Conservation (phyloP, 2,797 vertebrate species). For the Melopsittacus undulatus region DNA sequence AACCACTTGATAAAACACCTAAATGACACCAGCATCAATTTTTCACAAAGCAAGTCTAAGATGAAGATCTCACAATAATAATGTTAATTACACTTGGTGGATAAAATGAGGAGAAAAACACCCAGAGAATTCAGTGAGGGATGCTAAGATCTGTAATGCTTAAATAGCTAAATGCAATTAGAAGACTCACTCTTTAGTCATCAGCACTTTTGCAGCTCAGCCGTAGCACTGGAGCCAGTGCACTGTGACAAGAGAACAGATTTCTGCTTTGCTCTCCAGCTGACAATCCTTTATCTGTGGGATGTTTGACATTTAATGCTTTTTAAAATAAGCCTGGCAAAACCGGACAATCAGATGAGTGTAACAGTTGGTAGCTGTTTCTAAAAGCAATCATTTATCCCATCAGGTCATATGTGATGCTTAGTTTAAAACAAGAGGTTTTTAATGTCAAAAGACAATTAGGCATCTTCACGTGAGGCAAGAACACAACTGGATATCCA, state of each 20-base stretch:
- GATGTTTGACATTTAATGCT: not conserved
- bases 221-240: not conserved
- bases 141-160: slow-evolving; percentile 40
- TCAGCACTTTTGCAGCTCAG: slow-evolving; percentile 24
- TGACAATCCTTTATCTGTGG: not conserved
- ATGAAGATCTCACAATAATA: slow-evolving; percentile 54
- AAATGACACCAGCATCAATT: slow-evolving; percentile 22
- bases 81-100: slow-evolving; percentile 53
- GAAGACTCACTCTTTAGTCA: slow-evolving; percentile 55
- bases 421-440: not conserved
- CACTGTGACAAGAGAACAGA: slow-evolving; percentile 39
- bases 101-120: slow-evolving; percentile 50
- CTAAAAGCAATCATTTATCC: not conserved
- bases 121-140: slow-evolving; percentile 19
- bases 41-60: slow-evolving; percentile 34
- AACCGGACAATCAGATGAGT: not conserved
- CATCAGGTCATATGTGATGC: not conserved
- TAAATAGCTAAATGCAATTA: slow-evolving; percentile 51
- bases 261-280: not conserved
- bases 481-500: not conserved
- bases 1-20: slow-evolving; percentile 40
- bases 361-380: not conserved
- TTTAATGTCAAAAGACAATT: not conserved
- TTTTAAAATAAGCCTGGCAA: not conserved
- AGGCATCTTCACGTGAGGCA: not conserved